These are phyloP conservation scores for Leptinotarsa rubiginosa DNA, from an alignment of 2,888 invertebrate species.

Conservation along the genomic window DNA sequence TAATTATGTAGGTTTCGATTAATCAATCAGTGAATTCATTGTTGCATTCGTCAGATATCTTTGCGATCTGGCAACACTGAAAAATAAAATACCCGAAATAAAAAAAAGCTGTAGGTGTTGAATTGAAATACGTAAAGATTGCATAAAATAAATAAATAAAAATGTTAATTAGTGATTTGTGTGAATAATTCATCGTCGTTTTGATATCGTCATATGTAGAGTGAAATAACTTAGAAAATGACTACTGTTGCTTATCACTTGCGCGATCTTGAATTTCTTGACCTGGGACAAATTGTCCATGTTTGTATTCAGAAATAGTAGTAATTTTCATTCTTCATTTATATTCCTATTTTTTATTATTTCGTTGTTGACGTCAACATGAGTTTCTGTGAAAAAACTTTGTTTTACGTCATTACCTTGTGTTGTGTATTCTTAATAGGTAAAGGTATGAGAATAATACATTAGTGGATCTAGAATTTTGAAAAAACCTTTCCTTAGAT, in stretches of 20 bases:
- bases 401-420: neutral
- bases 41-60: no score
- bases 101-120: constrained; percentile 1
- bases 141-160: neutral
- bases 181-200: neutral
- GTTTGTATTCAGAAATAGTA: constrained; percentile 54
- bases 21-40: no score
- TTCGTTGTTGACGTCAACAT: neutral
- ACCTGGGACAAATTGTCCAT: constrained; percentile 59
- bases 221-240: neutral
- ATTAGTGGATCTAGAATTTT: constrained; percentile 20
- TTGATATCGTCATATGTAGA: neutral
- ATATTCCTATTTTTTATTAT: constrained; percentile 23
- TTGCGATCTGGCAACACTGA: constrained; percentile 2
- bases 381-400: neutral
- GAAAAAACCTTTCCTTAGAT: neutral
- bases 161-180: neutral
- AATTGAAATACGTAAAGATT: neutral
- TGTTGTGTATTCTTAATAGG: neutral
- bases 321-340: constrained; percentile 46
- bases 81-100: neutral
- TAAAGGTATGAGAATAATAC: constrained; percentile 12
- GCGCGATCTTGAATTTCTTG: constrained; percentile 45
- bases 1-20: no score
- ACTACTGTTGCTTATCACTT: neutral